Conservation (phyloP, 30 jellyfish, hydroid and myxozoan species). For the Cassiopea andromeda region DNA sequence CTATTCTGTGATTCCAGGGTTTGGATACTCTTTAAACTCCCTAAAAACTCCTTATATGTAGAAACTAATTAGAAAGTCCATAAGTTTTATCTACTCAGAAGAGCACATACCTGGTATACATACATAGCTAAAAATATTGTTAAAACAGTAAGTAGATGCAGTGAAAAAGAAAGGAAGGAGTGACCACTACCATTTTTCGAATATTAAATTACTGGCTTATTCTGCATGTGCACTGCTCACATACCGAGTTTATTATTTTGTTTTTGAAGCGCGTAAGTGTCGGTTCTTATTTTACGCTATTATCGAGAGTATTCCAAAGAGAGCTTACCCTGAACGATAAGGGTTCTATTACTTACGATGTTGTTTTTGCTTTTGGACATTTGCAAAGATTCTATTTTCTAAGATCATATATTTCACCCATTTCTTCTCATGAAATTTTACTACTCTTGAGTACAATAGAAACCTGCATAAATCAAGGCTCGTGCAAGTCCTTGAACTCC, state of each 20-base stretch:
- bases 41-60: too few relatives aligned
- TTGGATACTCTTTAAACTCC: too few relatives aligned
- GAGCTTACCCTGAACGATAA: neutral
- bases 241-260: neutral
- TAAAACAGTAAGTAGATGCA: too few relatives aligned
- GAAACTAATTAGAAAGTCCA: too few relatives aligned
- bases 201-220: neutral
- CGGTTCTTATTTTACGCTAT: neutral
- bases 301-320: neutral
- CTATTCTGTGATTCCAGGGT: too few relatives aligned
- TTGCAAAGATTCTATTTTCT: neutral
- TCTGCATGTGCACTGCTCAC: slow-evolving; percentile 4
- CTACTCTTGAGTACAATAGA: too few relatives aligned
- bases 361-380: neutral
- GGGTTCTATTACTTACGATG: neutral
- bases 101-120: too few relatives aligned
- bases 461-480: too few relatives aligned
- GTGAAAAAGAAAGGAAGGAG: neutral
- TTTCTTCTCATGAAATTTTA: neutral
- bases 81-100: too few relatives aligned
- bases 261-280: neutral
- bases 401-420: neutral
- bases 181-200: neutral
- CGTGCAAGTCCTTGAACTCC: too few relatives aligned
- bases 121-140: too few relatives aligned